Conservation (phyloP, 2,797 vertebrate species). For the Bryconaethiops microstoma region DNA sequence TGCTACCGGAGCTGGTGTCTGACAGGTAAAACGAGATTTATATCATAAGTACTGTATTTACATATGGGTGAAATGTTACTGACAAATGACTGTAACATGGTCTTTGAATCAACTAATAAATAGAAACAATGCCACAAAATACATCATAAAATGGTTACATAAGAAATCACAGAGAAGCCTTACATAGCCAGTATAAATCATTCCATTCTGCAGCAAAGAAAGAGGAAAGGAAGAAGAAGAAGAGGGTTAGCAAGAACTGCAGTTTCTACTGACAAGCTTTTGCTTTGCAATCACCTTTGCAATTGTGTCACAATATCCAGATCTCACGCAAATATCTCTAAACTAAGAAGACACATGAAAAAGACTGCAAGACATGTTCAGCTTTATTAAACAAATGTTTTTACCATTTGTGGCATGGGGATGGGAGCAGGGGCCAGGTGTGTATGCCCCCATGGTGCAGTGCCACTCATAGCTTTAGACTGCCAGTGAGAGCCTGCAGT, state of each 20-base stretch:
- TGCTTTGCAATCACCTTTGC: neutral
- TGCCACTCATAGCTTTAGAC: slow-evolving; percentile 80
- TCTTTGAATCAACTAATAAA: neutral
- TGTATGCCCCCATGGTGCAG: slow-evolving; percentile 79
- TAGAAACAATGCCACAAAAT: neutral
- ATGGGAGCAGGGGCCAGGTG: slow-evolving; percentile 69
- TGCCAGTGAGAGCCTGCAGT: slow-evolving; percentile 80
- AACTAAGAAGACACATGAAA: neutral
- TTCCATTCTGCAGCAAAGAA: slow-evolving; percentile 79
- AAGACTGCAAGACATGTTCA: slow-evolving; percentile 73
- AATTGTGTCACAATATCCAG: slow-evolving; percentile 5
- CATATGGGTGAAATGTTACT: neutral
- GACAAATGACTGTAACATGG: too few relatives aligned
- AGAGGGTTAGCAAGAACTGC: slow-evolving; percentile 30
- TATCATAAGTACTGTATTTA: neutral
- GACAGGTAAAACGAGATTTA: slow-evolving; percentile 27
- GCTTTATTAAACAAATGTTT: slow-evolving; percentile 61
- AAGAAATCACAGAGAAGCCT: slow-evolving; percentile 56
- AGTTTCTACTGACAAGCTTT: slow-evolving; percentile 5
- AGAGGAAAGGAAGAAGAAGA: slow-evolving; percentile 48
- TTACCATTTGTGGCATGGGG: slow-evolving; percentile 60
- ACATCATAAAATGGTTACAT: slow-evolving; percentile 1
- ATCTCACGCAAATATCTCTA: neutral
- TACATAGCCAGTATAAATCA: slow-evolving; percentile 89
- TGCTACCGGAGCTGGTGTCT: slow-evolving; percentile 87